Base-by-base conservation (phyloP, 1,140 invertebrate species). In the Vanessa atalanta region DNA sequence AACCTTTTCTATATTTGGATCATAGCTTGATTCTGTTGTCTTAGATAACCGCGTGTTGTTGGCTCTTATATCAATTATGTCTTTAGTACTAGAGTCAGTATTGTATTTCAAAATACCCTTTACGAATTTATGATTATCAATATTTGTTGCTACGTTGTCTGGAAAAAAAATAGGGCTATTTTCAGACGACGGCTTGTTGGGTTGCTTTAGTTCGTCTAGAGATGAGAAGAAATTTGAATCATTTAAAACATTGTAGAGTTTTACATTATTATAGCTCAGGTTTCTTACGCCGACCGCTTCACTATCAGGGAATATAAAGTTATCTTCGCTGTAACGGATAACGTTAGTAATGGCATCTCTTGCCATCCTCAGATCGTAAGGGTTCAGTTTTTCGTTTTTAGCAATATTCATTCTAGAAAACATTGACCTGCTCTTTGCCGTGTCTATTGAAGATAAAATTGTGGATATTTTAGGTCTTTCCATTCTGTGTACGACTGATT, bases 391-490 rank as follows among this genome's bases (percentile, higher is more conserved):
- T 64, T 83, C 78, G 55, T 77, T 75, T 53, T 73, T 82, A 8
- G 47, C 20, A n/a, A 82, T 71, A 63, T 80, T 87, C 26, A 78
- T 80, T 72, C 75, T 80, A 4, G 86, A 83, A 70, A 78, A 81
- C 2, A 79, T 55, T 47, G 77, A 53, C 77, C 83, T 88, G 8
- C 74, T 79, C 50, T 69, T 79, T 47, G 65, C 71, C 3, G 75
- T 82, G 16, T 89, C 83, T 3, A 84, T 57, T n/a, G 83, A 75
- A 3, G 85, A 81, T 31, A 86, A 70, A 23, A 86, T 82, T 2
- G 85, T 83, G n/a, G 86, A 84, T 11, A 86, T 82, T 78, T 86
- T 88, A 0, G 85, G 83, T 12, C 82, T 61, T 66, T 84, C 83
- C 57, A 79, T 77, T 73, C 79, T 86, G 57, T 86, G 83, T 14